Evolutionary conservation across 2,888 invertebrate genomes (phyloP).

Genomic region (Epirrhoe alternata): DNA sequence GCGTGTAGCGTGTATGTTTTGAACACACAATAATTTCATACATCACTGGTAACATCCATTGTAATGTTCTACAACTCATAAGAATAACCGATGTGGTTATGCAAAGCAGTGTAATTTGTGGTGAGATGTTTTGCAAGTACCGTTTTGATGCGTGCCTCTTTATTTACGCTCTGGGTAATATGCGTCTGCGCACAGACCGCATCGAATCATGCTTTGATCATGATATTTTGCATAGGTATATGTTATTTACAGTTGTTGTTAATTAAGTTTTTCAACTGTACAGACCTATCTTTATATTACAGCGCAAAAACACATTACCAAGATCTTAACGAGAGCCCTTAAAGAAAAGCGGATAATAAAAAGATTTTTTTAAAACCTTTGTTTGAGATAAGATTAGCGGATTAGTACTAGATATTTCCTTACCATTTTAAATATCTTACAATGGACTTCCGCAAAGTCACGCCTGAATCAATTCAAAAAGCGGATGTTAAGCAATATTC

Average conservation of each 20-base stretch:
- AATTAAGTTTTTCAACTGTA: neutral
- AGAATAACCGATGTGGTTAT: constrained; percentile 21
- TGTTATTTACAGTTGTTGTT: neutral
- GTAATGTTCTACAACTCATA: constrained; percentile 6
- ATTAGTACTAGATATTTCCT: no score
- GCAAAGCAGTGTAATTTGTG: constrained; percentile 30
- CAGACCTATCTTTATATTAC: no score
- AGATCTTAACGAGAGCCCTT: no score
- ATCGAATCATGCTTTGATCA: constrained; percentile 34
- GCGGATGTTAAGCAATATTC: no score
- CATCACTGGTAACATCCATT: constrained; percentile 6
- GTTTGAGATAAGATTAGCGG: no score
- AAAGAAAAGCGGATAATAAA: no score
- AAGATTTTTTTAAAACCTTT: no score
- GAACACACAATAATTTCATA: neutral
- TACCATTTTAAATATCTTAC: no score
- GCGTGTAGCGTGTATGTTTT: neutral
- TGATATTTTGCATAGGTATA: constrained; percentile 15
- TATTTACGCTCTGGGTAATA: constrained; percentile 51
- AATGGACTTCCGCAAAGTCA: no score
- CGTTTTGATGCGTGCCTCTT: constrained; percentile 48
- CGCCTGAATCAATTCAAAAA: no score
- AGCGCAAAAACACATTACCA: no score
- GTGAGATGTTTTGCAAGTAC: constrained; percentile 41
- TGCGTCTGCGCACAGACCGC: constrained; percentile 40